These are phyloP conservation scores for Zaprionus taronus DNA, from an alignment of 1,140 invertebrate species.

Conservation along the genomic window DNA sequence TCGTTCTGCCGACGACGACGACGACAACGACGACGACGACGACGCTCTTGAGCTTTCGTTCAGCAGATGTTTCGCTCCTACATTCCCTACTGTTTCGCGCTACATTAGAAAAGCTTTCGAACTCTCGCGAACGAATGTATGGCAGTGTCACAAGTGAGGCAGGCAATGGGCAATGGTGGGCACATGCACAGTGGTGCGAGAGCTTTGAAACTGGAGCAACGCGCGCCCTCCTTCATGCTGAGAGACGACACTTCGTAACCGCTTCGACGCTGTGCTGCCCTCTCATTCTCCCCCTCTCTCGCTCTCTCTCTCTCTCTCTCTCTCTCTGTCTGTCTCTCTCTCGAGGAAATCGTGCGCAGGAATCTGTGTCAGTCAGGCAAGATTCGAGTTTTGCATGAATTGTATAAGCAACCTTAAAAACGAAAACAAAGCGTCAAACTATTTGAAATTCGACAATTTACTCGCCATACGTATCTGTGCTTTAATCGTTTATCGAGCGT, in stretches of 20 bases:
- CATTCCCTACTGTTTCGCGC: background rate
- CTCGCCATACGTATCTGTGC: background rate
- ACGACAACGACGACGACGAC: conserved; percentile 21
- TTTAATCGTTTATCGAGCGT: conserved; percentile 66
- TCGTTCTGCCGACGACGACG: conserved; percentile 2
- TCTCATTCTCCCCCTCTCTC: background rate
- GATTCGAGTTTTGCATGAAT: conserved; percentile 65
- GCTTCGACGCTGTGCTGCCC: background rate
- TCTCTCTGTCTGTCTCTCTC: background rate
- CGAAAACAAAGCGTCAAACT: conserved; percentile 61
- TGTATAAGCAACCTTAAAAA: conserved; percentile 61
- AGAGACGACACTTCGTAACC: conserved; percentile 16
- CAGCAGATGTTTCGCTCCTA: conserved; percentile 66
- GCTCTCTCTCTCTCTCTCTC: too few relatives aligned
- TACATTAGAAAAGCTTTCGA: conserved; percentile 61
- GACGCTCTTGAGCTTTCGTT: conserved; percentile 59
- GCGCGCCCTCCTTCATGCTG: conserved; percentile 29
- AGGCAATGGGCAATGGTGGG: conserved; percentile 41
- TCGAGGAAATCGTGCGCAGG: conserved; percentile 41
- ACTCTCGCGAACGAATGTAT: conserved; percentile 61
- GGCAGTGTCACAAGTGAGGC: conserved; percentile 76
- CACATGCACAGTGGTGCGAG: conserved; percentile 49
- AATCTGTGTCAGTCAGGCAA: conserved; percentile 62
- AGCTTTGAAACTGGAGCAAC: conserved; percentile 73
- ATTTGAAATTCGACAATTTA: conserved; percentile 34